Base-by-base conservation (phyloP, 2,113 vertebrate genomes). In the Dromaius novaehollandiae region DNA sequence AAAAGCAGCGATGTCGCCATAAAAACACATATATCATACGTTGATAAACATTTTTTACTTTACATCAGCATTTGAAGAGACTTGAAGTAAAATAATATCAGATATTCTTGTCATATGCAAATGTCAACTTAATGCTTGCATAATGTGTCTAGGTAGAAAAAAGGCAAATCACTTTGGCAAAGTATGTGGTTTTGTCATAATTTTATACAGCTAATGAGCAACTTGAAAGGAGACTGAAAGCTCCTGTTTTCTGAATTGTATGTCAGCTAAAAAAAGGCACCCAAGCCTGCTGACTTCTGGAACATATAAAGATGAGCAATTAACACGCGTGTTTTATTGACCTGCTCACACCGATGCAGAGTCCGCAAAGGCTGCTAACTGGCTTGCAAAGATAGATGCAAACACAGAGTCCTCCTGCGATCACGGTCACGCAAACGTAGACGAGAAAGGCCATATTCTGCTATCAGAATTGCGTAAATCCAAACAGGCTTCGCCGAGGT, bases 91-190 rank as follows among this genome's bases (percentile, higher is more conserved):
- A 88, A 85, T 55, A 70, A 58, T 80, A 95, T 92, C 93, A 95
- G 90, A 94, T 78, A 40, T 88, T 73, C 96, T 82, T 95, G 93
- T 96, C 90, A 96, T 94, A 97, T 96, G 96, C 96, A 97, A 97
- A 96, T 94, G 76, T 13, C 76, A 91, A 79, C 88, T 95, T 81
- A 89, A 73, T 58, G 93, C 94, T 96, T 96, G 95, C 92, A 96
- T 97, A 96, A 85, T 65, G 71, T 66, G 89, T 93, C 95, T 95
- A 95, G 93, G 94, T 96, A 96, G 85, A 90, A 93, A 91, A 96
- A 96, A 97, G 96, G 94, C 95, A 96, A 96, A 97, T 96, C 96
- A 96, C 91, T 95, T 96, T 65, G 87, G 73, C 53, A 22, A 89
- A 90, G 77, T 85, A 94, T 91, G 93, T 66, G 50, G 28, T 83